A percentile compares a stretch with the other conserved stretches of the same genome.
Evolutionary conservation across 2,888 invertebrate genomes (phyloP).

Genomic region (Eristalinus aeneus): DNA sequence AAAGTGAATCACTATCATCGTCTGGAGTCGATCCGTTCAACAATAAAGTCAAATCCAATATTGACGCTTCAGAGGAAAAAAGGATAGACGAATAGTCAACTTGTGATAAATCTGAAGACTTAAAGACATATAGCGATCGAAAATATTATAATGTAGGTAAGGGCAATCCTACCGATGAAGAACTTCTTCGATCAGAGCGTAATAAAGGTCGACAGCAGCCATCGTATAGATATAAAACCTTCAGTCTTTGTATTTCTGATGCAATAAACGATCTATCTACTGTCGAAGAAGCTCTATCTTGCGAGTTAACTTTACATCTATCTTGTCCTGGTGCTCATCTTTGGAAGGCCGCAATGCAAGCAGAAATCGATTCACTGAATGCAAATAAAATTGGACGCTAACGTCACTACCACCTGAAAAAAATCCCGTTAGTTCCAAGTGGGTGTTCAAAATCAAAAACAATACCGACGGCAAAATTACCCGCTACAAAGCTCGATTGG

Average conservation of each 20-base stretch:
- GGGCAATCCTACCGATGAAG: not conserved
- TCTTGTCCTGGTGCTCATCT: not conserved
- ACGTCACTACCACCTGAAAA: not conserved
- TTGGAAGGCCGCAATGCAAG: not conserved
- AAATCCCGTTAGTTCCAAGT: not conserved
- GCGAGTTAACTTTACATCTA: too few relatives aligned
- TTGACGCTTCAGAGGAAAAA: not conserved
- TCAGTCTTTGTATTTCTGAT: not conserved
- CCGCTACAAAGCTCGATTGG: conserved; percentile 1
- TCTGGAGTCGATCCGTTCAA: not conserved
- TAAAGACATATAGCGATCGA: not conserved
- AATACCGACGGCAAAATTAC: not conserved
- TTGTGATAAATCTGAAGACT: not conserved
- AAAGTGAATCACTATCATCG: not conserved
- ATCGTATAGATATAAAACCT: not conserved
- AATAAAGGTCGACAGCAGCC: not conserved
- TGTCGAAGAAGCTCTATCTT: not conserved
- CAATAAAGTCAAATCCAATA: not conserved
- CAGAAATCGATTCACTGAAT: not conserved
- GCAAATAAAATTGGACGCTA: not conserved
- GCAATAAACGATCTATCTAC: not conserved
- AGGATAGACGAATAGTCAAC: not conserved
- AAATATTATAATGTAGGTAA: not conserved
- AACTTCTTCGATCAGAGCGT: not conserved
- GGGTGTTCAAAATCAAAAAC: not conserved